These are phyloP conservation scores for Scatophagus argus DNA, from an alignment of 2,113 vertebrate species.

Conservation along the genomic window DNA sequence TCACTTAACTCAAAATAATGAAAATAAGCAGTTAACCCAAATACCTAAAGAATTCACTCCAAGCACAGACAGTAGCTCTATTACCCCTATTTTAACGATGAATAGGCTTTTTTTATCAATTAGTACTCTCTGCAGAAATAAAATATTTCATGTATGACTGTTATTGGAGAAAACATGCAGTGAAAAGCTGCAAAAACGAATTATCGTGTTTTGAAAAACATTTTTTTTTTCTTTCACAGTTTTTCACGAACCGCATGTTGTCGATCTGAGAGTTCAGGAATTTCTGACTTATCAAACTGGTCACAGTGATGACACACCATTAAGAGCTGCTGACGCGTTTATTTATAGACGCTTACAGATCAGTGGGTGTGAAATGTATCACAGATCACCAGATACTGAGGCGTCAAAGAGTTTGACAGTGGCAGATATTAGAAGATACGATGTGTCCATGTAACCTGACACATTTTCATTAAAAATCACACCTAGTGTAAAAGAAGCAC, in stretches of 20 bases:
- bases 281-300: background rate
- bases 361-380: slow-evolving; percentile 61
- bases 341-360: slow-evolving; percentile 31
- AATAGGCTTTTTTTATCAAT: slow-evolving; percentile 9
- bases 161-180: background rate
- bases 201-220: too few relatives aligned
- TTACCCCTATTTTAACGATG: slow-evolving; percentile 38
- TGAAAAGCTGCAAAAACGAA: background rate
- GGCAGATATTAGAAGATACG: background rate
- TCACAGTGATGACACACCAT: slow-evolving; percentile 27
- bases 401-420: background rate
- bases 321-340: slow-evolving; percentile 20
- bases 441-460: background rate
- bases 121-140: slow-evolving; percentile 18
- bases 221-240: background rate
- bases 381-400: slow-evolving; percentile 27
- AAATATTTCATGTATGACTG: background rate
- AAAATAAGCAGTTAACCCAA: slow-evolving; percentile 67
- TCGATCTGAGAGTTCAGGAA: background rate
- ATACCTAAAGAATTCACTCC: slow-evolving; percentile 51
- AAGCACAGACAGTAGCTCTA: slow-evolving; percentile 14
- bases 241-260: background rate
- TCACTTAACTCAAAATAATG: slow-evolving; percentile 61
- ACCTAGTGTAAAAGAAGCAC: background rate
- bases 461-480: background rate